phyloP scores from a whole-genome alignment of 2,888 invertebrate species.

The Polyommatus icarus region DNA sequence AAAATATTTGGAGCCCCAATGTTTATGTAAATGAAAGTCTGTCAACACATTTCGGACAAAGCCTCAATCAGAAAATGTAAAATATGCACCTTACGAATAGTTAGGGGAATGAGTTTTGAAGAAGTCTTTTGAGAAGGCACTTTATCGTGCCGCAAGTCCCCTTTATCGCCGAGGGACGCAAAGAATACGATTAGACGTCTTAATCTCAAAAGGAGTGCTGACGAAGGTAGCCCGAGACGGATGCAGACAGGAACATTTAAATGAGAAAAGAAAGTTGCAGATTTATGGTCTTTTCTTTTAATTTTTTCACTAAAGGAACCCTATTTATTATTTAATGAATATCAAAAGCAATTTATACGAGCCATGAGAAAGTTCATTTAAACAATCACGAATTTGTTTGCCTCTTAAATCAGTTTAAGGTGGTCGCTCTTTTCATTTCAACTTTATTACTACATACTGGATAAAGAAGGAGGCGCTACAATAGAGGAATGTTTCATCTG shows the following conservation, averaged over 20 bases:
- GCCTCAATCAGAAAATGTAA: slow-evolving; percentile 68
- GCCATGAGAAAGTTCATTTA: slow-evolving; percentile 6
- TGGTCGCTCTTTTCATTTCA: background rate
- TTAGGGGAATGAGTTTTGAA: slow-evolving; percentile 69
- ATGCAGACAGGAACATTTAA: slow-evolving; percentile 34
- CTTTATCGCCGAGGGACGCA: slow-evolving; percentile 56
- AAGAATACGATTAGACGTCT: slow-evolving; percentile 66
- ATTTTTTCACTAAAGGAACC: slow-evolving; percentile 25
- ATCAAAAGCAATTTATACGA: slow-evolving; percentile 20
- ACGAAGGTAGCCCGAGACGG: slow-evolving; percentile 44
- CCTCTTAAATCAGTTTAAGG: background rate
- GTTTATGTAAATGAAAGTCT: slow-evolving; percentile 66
- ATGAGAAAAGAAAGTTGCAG: slow-evolving; percentile 31
- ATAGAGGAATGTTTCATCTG: background rate
- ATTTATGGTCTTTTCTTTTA: slow-evolving; percentile 25
- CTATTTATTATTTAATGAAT: slow-evolving; percentile 27
- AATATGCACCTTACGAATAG: slow-evolving; percentile 76
- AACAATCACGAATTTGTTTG: background rate
- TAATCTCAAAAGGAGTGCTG: slow-evolving; percentile 62
- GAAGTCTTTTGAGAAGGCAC: slow-evolving; percentile 66
- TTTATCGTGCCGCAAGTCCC: slow-evolving; percentile 72
- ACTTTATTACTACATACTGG: background rate
- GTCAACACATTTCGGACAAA: slow-evolving; percentile 53
- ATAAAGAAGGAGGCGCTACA: background rate
- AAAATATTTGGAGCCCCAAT: slow-evolving; percentile 32